Evolutionary conservation across 2,113 vertebrate species (phyloP).

Genomic region (Falco punctatus): DNA sequence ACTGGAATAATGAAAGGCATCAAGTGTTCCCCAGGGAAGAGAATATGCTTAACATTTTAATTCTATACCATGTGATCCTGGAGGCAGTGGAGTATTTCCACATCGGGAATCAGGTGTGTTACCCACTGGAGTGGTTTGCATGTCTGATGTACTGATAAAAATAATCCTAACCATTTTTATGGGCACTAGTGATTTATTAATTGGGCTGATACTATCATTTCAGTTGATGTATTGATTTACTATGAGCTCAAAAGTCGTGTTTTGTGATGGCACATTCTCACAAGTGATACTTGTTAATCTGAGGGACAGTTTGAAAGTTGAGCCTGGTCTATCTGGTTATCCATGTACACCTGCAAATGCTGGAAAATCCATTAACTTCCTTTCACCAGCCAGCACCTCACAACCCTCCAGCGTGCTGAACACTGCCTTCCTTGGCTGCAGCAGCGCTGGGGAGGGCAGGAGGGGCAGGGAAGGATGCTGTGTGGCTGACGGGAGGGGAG

Average conservation of each 20-base stretch:
- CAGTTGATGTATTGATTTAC: background rate
- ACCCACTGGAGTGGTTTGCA: background rate
- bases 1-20: background rate
- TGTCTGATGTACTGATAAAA: background rate
- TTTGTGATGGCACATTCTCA: background rate
- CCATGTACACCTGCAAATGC: background rate
- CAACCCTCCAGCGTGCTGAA: background rate
- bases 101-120: background rate
- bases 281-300: background rate
- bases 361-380: background rate
- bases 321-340: background rate
- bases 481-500: background rate
- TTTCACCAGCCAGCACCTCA: background rate
- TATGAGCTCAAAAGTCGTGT: background rate
- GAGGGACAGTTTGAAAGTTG: background rate
- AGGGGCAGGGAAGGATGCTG: background rate
- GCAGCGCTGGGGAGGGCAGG: background rate
- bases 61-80: background rate
- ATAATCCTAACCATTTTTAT: background rate
- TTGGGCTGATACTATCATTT: background rate
- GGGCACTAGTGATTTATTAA: background rate
- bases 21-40: background rate
- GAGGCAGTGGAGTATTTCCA: background rate
- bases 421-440: background rate
- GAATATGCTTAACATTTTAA: background rate